These are phyloP conservation scores for Ailurus styani DNA, from an alignment of 2,113 vertebrate genomes.

Conservation along the genomic window DNA sequence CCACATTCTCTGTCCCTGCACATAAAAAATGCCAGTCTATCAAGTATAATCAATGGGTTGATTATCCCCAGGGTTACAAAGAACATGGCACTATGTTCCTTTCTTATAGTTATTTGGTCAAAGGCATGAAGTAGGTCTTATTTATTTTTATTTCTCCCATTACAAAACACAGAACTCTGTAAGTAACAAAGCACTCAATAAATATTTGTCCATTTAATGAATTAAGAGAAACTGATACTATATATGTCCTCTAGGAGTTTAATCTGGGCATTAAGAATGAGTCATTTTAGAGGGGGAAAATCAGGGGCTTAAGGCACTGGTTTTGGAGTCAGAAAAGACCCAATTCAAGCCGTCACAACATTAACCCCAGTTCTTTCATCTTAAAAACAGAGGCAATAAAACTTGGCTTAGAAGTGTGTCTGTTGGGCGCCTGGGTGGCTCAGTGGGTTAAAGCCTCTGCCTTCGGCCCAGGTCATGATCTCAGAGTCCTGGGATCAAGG, in stretches of 20 bases:
- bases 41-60: neutral
- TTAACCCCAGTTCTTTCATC: neutral
- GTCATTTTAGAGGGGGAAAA: neutral
- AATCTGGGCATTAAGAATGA: neutral
- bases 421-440: no score
- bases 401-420: neutral
- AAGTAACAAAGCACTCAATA: slow-evolving; percentile 16
- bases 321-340: neutral
- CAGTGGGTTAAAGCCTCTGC: no score
- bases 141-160: slow-evolving; percentile 22
- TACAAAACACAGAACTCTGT: neutral
- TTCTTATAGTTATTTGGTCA: neutral
- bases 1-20: neutral
- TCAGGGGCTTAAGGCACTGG: neutral
- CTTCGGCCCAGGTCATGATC: no score
- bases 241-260: neutral
- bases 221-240: neutral
- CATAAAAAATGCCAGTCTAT: neutral
- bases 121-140: neutral
- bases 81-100: neutral
- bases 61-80: neutral
- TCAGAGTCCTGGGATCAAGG: no score
- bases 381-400: neutral
- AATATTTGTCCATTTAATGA: slow-evolving; percentile 6
- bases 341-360: neutral